Conservation (phyloP, 2,113 vertebrate genomes). For the Herpetotheres cachinnans region DNA sequence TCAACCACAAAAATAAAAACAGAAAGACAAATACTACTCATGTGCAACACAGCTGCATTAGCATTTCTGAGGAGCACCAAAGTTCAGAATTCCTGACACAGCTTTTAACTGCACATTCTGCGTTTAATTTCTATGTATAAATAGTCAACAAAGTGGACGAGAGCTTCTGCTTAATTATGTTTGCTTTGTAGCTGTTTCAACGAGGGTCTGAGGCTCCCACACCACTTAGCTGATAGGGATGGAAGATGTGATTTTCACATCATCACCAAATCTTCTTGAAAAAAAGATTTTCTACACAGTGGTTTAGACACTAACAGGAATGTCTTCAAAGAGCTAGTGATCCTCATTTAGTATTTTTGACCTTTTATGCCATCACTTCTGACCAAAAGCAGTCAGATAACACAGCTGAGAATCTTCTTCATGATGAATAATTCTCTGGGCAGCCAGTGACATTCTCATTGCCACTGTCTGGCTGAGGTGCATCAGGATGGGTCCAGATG, state of each 20-base stretch:
- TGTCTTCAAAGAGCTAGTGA: neutral
- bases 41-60: conserved; percentile 47
- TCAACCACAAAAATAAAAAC: conserved; percentile 62
- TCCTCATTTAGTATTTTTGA: neutral
- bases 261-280: neutral
- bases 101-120: neutral
- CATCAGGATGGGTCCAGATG: neutral
- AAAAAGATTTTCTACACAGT: neutral
- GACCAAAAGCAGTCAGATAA: neutral
- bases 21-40: conserved; percentile 31
- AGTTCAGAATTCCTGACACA: neutral
- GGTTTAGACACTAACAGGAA: neutral
- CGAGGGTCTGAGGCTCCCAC: neutral
- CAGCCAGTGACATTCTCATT: neutral
- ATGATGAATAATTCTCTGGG: neutral
- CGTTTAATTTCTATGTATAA: neutral
- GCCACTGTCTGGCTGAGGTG: neutral
- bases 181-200: neutral
- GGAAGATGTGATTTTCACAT: neutral
- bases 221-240: fast-evolving
- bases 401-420: neutral
- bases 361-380: neutral
- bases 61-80: neutral
- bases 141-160: neutral
- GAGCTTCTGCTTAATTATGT: neutral